phyloP scores from a whole-genome alignment of 2,888 invertebrate species.

The Heliconius cydno region DNA sequence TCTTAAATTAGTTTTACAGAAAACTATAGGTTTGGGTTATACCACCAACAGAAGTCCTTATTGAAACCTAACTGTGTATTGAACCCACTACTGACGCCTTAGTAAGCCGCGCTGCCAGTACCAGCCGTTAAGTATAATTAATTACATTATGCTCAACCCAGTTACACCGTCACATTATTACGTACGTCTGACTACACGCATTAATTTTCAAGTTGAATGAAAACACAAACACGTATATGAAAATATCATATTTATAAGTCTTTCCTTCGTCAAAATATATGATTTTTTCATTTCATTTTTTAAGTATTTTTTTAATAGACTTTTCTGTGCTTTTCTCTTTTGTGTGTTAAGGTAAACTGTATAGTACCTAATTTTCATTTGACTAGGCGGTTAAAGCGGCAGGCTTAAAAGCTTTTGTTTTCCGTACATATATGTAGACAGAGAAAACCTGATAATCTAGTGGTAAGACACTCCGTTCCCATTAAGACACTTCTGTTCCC shows the following conservation, averaged over 20 bases:
- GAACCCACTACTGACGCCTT: neutral
- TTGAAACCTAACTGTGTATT: neutral
- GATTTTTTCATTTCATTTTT: no score
- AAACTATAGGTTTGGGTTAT: accelerated
- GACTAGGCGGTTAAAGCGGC: no score
- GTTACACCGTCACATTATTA: slow-evolving; percentile 4
- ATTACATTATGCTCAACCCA: slow-evolving; percentile 15
- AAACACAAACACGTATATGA: neutral
- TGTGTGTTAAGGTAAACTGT: no score
- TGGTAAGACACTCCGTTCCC: no score
- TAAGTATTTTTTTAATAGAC: no score
- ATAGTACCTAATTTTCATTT: no score
- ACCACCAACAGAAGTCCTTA: neutral
- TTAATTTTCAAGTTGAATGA: slow-evolving; percentile 2
- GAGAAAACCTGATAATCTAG: no score
- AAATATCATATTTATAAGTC: neutral
- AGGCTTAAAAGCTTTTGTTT: no score
- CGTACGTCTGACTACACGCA: neutral
- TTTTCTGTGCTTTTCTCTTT: no score
- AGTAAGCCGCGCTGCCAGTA: neutral
- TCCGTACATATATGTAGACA: no score
- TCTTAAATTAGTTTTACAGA: no score
- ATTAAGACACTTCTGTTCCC: no score
- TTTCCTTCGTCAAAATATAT: neutral
- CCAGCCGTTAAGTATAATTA: neutral